Base-by-base conservation (phyloP, 1,140 invertebrate genomes). In the Leptonema lineaticorne region DNA sequence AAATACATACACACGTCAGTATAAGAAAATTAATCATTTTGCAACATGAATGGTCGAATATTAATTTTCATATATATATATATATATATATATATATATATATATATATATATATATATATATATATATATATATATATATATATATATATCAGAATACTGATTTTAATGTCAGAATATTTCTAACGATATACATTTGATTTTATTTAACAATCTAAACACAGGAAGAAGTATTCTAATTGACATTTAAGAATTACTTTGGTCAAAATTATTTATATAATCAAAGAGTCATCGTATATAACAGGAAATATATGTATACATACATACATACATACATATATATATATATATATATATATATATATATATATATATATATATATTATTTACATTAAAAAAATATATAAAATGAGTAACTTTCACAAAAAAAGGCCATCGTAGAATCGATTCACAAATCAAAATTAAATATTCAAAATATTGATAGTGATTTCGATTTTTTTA, bases 241-340 rank as follows among this genome's bases (percentile, higher is more conserved):
- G 67, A 71, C 67, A 66, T 71, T 66, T 60, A 68, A 71, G 60
- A 68, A 63, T 53, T 67, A 71, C 70, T 71, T 71, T 71, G 70
- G 70, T 71, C 70, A 69, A 71, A 53, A 56, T n/a, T n/a, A n/a
- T n/a, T n/a, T n/a, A n/a, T n/a, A n/a, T n/a, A n/a, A n/a, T n/a
- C n/a, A n/a, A n/a, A n/a, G n/a, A n/a, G n/a, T n/a, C n/a, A n/a
- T n/a, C n/a, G n/a, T n/a, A n/a, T n/a, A n/a, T n/a, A n/a, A n/a
- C n/a, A n/a, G n/a, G n/a, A n/a, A n/a, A n/a, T n/a, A n/a, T n/a
- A n/a, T n/a, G n/a, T n/a, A n/a, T n/a, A n/a, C n/a, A n/a, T n/a
- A n/a, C n/a, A n/a, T n/a, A n/a, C n/a, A n/a, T n/a, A n/a, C n/a
- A n/a, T n/a, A n/a, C n/a, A n/a, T n/a, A n/a, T n/a, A n/a, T n/a